These are phyloP conservation scores for Physella acuta DNA, from an alignment of 1,140 invertebrate species.

Conservation along the genomic window DNA sequence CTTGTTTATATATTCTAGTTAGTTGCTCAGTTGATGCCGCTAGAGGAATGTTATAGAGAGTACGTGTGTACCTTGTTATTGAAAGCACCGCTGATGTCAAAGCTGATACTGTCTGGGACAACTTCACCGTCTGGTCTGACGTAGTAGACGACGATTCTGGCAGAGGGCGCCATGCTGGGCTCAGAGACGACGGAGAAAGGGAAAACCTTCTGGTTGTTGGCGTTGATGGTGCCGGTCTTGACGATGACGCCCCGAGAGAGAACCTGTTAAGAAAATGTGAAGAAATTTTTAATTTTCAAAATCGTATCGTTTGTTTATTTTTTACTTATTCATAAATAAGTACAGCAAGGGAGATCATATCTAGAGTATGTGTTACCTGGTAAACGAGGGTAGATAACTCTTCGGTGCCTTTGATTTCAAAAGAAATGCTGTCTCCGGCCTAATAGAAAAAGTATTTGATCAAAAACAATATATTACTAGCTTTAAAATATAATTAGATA, in stretches of 20 bases:
- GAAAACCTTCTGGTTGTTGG: slow-evolving; percentile 46
- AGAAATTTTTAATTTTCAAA: not conserved
- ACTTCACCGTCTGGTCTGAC: slow-evolving; percentile 80
- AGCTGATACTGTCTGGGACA: slow-evolving; percentile 86
- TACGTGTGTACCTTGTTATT: slow-evolving; percentile 76
- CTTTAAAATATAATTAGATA: too few species aligned
- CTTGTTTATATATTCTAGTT: too few species aligned
- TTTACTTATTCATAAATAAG: too few species aligned
- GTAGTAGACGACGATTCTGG: slow-evolving; percentile 85
- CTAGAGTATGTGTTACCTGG: too few species aligned
- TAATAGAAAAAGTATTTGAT: too few species aligned
- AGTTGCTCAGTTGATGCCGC: too few species aligned
- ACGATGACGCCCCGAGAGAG: slow-evolving; percentile 48
- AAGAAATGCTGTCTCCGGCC: slow-evolving; percentile 39
- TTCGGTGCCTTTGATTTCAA: slow-evolving; percentile 45
- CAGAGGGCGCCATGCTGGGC: slow-evolving; percentile 88
- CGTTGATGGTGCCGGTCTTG: slow-evolving; percentile 34
- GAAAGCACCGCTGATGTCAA: slow-evolving; percentile 87
- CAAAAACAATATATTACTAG: too few species aligned
- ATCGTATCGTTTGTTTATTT: not conserved
- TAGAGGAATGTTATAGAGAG: too few species aligned
- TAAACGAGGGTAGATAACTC: slow-evolving; percentile 30
- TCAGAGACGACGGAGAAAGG: slow-evolving; percentile 83
- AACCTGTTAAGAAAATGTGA: slow-evolving; percentile 36
- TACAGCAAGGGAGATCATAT: too few species aligned